A percentile compares a stretch with the other conserved stretches of the same genome.
Evolutionary conservation across 1,140 invertebrate species (phyloP).

Genomic region (Hesperophylax magnus): DNA sequence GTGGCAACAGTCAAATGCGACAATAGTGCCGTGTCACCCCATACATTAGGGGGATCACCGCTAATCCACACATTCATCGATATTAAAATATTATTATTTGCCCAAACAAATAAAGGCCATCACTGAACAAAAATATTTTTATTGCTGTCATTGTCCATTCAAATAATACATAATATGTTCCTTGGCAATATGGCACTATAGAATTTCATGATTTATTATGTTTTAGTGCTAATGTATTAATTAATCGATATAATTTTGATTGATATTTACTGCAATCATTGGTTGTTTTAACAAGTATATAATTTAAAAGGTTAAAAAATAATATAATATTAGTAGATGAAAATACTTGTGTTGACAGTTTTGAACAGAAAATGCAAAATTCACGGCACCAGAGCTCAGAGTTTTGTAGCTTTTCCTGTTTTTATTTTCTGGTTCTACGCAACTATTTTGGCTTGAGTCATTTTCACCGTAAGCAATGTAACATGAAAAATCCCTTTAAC

Average conservation of each 20-base stretch:
- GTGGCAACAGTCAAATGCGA: background rate
- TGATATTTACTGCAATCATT: background rate
- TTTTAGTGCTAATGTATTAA: too few species aligned
- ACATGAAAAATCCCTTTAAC: too few species aligned
- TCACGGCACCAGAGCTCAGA: too few species aligned
- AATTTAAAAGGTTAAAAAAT: too few species aligned
- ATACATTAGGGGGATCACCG: slow-evolving; percentile 28
- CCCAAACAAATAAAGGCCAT: background rate
- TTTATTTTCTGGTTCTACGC: too few species aligned
- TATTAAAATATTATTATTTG: slow-evolving; percentile 44
- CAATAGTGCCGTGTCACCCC: slow-evolving; percentile 21
- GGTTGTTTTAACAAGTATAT: too few species aligned
- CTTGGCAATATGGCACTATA: background rate
- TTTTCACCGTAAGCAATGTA: too few species aligned
- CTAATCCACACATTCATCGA: slow-evolving; percentile 9
- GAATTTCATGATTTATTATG: background rate
- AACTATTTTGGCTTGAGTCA: too few species aligned
- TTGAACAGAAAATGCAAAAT: too few species aligned
- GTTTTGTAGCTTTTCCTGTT: too few species aligned
- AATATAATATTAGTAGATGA: too few species aligned
- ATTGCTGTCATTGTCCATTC: slow-evolving; percentile 4
- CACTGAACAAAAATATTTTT: slow-evolving; percentile 20
- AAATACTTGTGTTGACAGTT: too few species aligned
- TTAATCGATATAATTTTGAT: background rate
- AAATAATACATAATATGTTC: background rate